phyloP scores from a whole-genome alignment of 2,797 vertebrate genomes.

The Galaxias olidus region DNA sequence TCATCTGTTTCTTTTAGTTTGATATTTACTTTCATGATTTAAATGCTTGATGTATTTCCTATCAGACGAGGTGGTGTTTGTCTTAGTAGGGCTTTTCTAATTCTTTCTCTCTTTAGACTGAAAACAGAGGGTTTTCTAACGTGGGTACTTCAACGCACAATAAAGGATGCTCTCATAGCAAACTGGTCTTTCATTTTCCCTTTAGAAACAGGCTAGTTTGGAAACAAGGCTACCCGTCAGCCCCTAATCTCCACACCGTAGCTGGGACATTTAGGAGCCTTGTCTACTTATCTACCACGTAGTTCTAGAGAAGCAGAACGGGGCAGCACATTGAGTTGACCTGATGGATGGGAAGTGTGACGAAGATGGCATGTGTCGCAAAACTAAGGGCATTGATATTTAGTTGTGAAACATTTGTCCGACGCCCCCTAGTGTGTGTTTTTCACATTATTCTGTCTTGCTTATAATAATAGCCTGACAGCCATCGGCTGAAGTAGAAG shows the following conservation, averaged over 20 bases:
- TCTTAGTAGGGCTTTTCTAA: conserved; percentile 57
- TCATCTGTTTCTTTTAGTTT: conserved; percentile 20
- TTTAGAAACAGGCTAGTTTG: too few relatives aligned
- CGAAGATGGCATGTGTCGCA: too few relatives aligned
- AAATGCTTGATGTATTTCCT: conserved; percentile 25
- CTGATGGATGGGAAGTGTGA: too few relatives aligned
- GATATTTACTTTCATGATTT: conserved; percentile 26
- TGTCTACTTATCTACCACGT: too few relatives aligned
- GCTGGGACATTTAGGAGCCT: neutral
- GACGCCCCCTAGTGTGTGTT: too few relatives aligned
- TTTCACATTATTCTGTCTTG: too few relatives aligned
- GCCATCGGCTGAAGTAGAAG: too few relatives aligned
- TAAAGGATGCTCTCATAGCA: conserved; percentile 21
- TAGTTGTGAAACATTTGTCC: too few relatives aligned
- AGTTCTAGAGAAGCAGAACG: too few relatives aligned
- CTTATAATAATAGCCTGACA: too few relatives aligned
- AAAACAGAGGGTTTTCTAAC: conserved; percentile 15
- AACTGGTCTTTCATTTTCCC: conserved; percentile 12
- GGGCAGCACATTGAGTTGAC: too few relatives aligned
- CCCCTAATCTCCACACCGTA: conserved; percentile 29
- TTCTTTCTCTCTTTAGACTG: conserved; percentile 26
- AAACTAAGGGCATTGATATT: too few relatives aligned
- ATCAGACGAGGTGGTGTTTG: conserved; percentile 21
- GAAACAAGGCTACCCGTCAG: conserved; percentile 11
- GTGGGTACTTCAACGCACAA: conserved; percentile 18